A percentile compares a stretch with the other conserved stretches of the same genome.
These are phyloP conservation scores for Ciconia maguari DNA, from an alignment of 2,113 vertebrate species.

Conservation along the genomic window DNA sequence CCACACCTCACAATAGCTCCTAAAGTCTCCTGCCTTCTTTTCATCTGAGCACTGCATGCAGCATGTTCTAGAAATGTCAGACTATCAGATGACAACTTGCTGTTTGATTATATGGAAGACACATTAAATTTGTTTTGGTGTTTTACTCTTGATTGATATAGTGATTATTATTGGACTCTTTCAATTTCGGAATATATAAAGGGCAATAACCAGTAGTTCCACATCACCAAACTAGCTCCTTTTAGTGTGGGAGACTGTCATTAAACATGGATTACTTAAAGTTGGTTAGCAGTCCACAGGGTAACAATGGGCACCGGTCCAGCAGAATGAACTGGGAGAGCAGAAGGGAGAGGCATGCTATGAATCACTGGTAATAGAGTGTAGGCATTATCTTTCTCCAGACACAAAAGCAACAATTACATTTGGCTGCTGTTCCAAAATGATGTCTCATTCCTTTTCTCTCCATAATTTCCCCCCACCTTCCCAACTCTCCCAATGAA, in stretches of 20 bases:
- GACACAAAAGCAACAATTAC: slow-evolving; percentile 44
- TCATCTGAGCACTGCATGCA: not conserved
- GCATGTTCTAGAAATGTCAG: not conserved
- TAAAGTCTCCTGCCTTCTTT: not conserved
- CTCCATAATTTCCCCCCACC: not conserved
- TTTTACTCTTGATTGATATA: not conserved
- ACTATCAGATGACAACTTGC: not conserved
- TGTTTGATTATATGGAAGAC: not conserved
- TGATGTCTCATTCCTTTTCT: not conserved
- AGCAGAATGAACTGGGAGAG: not conserved
- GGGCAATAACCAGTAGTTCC: not conserved
- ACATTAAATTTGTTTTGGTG: not conserved
- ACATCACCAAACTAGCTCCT: not conserved
- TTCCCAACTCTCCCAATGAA: not conserved
- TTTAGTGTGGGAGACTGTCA: not conserved
- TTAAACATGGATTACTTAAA: not conserved
- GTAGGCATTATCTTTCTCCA: slow-evolving; percentile 36
- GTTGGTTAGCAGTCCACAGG: not conserved
- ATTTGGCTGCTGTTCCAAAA: slow-evolving; percentile 23
- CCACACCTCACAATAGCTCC: not conserved
- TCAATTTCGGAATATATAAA: not conserved
- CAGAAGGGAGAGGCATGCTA: slow-evolving; percentile 16
- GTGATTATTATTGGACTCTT: not conserved
- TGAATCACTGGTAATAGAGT: slow-evolving; percentile 22
- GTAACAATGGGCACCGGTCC: not conserved